phyloP scores from a whole-genome alignment of 2,797 vertebrate genomes.

The Clarias pachynema region DNA sequence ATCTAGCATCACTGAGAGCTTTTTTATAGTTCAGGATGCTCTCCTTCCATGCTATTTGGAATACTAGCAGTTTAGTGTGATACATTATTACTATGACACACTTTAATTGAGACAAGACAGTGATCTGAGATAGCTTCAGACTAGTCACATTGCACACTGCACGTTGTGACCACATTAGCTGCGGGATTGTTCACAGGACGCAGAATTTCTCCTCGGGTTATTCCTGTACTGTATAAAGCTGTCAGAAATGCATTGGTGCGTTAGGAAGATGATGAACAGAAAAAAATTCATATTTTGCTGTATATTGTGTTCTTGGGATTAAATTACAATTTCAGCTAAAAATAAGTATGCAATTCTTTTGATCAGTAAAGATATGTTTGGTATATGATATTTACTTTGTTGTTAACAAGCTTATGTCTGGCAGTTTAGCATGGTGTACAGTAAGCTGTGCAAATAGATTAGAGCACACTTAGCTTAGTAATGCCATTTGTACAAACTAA shows the following conservation, averaged over 20 bases:
- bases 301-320: neutral
- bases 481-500: slow-evolving; percentile 6
- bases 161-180: neutral
- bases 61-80: too few relatives aligned
- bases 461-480: neutral
- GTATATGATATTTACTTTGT: neutral
- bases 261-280: neutral
- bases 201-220: slow-evolving; percentile 29
- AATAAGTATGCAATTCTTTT: neutral
- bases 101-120: too few relatives aligned
- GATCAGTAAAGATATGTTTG: neutral
- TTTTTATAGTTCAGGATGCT: too few relatives aligned
- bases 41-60: too few relatives aligned
- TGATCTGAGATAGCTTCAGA: too few relatives aligned
- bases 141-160: neutral
- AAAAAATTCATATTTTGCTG: too few relatives aligned
- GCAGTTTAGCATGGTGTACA: neutral
- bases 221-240: slow-evolving; percentile 10
- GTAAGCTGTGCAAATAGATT: neutral
- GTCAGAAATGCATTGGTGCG: slow-evolving; percentile 15
- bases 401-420: neutral
- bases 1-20: too few relatives aligned
- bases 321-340: neutral
- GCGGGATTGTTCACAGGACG: slow-evolving; percentile 18
- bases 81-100: too few relatives aligned